A percentile compares a stretch with the other conserved stretches of the same genome.
These are phyloP conservation scores for Oryzias woworae DNA, from an alignment of 2,113 vertebrate genomes.

Conservation along the genomic window DNA sequence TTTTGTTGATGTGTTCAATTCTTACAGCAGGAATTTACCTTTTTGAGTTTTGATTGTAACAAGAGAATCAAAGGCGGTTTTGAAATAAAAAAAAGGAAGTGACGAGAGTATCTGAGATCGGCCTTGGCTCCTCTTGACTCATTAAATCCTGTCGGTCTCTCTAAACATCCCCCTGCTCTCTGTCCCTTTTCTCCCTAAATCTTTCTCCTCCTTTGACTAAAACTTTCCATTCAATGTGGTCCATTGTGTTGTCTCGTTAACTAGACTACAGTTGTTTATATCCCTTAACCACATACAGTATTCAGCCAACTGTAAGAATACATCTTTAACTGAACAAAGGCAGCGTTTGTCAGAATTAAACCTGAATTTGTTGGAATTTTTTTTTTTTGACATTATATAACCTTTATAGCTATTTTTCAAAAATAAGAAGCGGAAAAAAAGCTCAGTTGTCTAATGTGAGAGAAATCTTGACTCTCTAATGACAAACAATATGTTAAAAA, in stretches of 20 bases:
- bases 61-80: not conserved
- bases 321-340: not conserved
- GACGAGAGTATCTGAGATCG: conserved; percentile 44
- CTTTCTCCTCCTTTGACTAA: conserved; percentile 8
- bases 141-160: conserved; percentile 31
- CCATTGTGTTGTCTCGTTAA: conserved; percentile 68
- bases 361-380: too few relatives aligned
- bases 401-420: too few relatives aligned
- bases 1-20: not conserved
- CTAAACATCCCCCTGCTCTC: conserved; percentile 22
- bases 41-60: not conserved
- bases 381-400: too few relatives aligned
- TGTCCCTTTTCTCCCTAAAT: conserved; percentile 19
- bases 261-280: conserved; percentile 27
- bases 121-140: conserved; percentile 56
- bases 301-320: not conserved
- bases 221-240: conserved; percentile 51
- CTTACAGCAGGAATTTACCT: not conserved
- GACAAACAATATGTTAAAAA: too few relatives aligned
- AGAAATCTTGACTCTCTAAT: too few relatives aligned
- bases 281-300: conserved; percentile 20
- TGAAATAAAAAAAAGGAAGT: not conserved
- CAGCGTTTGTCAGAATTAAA: too few relatives aligned
- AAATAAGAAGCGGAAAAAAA: too few relatives aligned
- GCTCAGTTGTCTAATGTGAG: too few relatives aligned